phyloP scores from a whole-genome alignment of 2,113 vertebrate species.

The Acanthisitta chloris region DNA sequence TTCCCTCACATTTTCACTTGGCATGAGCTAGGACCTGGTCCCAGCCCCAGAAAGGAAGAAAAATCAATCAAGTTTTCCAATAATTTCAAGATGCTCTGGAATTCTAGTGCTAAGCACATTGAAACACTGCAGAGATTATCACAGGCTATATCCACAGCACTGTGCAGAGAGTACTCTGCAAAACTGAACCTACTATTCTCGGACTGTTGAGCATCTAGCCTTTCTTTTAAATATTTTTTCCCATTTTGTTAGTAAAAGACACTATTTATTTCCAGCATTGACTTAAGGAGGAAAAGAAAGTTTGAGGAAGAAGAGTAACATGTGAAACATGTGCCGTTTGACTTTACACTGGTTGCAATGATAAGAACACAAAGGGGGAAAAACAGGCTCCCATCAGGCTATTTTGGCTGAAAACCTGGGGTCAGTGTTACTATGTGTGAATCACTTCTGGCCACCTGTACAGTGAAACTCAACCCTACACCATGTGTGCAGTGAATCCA shows the following conservation, averaged over 20 bases:
- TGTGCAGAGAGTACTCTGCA: neutral
- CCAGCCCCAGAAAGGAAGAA: neutral
- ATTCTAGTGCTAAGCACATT: neutral
- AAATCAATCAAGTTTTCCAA: neutral
- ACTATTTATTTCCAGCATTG: neutral
- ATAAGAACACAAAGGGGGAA: neutral
- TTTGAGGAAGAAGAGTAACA: neutral
- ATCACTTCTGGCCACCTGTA: neutral
- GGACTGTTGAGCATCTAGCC: neutral
- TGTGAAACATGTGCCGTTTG: rapidly evolving
- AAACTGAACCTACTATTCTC: neutral
- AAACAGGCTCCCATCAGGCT: neutral
- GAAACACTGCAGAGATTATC: neutral
- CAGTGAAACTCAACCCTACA: neutral
- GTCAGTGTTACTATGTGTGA: rapidly evolving
- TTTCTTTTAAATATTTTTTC: neutral
- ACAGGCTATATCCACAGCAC: neutral
- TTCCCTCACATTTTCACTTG: neutral
- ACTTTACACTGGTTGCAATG: neutral
- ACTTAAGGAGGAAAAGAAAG: neutral
- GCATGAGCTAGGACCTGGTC: neutral
- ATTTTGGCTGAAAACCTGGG: neutral
- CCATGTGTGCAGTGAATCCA: neutral
- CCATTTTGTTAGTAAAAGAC: neutral
- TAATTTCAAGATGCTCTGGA: neutral